These are phyloP conservation scores for Periparus ater DNA, from an alignment of 2,797 vertebrate genomes.

Conservation along the genomic window DNA sequence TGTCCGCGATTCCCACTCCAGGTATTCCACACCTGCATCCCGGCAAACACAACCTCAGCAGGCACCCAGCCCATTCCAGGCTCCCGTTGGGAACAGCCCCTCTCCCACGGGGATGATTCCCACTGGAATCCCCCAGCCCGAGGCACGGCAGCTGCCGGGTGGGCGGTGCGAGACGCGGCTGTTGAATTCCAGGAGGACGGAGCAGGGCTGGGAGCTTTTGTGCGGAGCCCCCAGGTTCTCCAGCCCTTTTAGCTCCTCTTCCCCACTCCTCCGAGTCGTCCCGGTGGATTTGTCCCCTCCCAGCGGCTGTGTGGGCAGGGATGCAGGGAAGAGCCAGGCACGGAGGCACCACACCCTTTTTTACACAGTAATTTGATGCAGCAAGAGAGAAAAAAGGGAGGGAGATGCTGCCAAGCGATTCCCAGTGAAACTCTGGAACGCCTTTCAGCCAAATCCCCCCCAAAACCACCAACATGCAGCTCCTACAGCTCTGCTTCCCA, in stretches of 20 bases:
- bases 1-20: fast-evolving
- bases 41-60: fast-evolving
- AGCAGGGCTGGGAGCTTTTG: not conserved
- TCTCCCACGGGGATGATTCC: not conserved
- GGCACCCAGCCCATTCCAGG: not conserved
- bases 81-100: not conserved
- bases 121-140: fast-evolving
- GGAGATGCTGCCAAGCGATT: not conserved
- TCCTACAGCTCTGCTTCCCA: not conserved
- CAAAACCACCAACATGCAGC: fast-evolving
- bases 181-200: fast-evolving
- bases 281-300: not conserved
- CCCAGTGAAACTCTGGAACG: not conserved
- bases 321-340: not conserved
- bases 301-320: not conserved
- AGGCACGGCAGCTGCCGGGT: not conserved
- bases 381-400: not conserved
- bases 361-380: not conserved
- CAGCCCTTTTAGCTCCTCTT: not conserved
- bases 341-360: not conserved
- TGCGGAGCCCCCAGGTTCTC: not conserved
- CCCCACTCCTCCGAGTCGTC: fast-evolving
- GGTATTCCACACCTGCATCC: not conserved
- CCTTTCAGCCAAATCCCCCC: not conserved
- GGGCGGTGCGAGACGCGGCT: not conserved